Evolutionary conservation across 2,797 vertebrate species (phyloP).

Genomic region (Lepus oiostolus): DNA sequence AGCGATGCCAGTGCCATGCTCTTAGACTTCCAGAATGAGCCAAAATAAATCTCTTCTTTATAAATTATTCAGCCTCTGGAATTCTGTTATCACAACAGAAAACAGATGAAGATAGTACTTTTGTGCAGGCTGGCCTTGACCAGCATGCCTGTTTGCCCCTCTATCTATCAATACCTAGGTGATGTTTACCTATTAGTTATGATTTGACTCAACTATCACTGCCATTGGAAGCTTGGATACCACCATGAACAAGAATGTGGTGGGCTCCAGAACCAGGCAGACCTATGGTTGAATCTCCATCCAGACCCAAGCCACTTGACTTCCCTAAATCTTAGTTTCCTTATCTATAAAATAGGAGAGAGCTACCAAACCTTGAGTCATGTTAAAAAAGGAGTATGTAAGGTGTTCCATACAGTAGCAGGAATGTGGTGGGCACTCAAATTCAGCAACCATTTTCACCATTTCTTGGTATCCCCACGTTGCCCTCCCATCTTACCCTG

Average conservation of each 20-base stretch:
- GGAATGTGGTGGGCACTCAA: background rate
- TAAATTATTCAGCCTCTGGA: no score
- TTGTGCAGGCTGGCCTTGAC: background rate
- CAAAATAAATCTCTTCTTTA: no score
- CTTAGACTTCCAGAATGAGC: no score
- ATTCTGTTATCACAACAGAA: no score
- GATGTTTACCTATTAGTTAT: background rate
- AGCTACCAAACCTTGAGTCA: background rate
- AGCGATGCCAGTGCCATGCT: no score
- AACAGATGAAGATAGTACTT: background rate
- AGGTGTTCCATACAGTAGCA: background rate
- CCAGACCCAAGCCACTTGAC: background rate
- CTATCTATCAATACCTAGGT: background rate
- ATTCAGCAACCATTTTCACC: background rate
- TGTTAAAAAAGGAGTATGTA: background rate
- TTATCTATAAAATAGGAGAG: background rate
- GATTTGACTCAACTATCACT: background rate
- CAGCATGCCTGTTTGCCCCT: background rate
- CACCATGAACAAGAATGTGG: background rate
- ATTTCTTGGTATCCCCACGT: background rate
- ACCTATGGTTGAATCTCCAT: background rate
- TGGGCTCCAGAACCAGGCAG: background rate
- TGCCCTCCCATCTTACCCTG: background rate
- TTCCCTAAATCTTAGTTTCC: background rate
- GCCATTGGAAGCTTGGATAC: background rate